phyloP scores from a whole-genome alignment of 2,797 vertebrate genomes.

The Thamnophis elegans region DNA sequence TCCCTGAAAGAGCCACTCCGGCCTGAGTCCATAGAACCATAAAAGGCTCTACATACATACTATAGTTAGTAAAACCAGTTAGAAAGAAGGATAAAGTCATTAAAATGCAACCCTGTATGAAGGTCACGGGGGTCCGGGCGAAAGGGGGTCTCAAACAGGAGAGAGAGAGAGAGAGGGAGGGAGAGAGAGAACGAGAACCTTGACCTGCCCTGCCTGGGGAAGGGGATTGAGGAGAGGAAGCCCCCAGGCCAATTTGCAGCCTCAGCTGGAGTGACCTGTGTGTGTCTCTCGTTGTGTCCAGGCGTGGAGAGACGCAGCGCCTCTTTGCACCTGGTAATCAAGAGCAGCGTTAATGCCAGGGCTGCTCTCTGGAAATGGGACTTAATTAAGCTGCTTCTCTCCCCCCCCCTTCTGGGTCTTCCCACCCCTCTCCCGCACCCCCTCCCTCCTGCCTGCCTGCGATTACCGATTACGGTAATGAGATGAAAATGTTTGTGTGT shows the following conservation, averaged over 20 bases:
- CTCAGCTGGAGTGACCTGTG: background rate
- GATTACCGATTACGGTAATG: conserved; percentile 76
- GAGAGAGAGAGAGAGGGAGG: too few relatives aligned
- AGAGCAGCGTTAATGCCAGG: conserved; percentile 65
- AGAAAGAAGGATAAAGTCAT: too few relatives aligned
- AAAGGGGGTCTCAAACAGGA: background rate
- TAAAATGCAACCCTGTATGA: too few relatives aligned
- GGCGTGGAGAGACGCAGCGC: background rate
- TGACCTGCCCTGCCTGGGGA: background rate
- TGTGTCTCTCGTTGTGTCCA: too few relatives aligned
- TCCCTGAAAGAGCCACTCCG: too few relatives aligned
- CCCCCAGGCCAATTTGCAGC: background rate
- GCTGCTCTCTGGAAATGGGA: conserved; percentile 70
- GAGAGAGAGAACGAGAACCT: background rate
- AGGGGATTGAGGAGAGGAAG: background rate
- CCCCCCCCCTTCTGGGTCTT: too few relatives aligned
- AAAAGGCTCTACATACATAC: too few relatives aligned
- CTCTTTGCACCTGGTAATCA: conserved; percentile 57
- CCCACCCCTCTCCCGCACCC: background rate
- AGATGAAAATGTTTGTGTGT: conserved; percentile 70
- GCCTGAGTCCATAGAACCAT: too few relatives aligned
- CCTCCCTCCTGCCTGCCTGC: conserved; percentile 32
- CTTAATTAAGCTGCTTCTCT: conserved; percentile 79
- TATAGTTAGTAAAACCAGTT: too few relatives aligned
- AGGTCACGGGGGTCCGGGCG: too few relatives aligned